These are phyloP conservation scores for Tragelaphus imberbis DNA, from an alignment of 2,113 vertebrate genomes.

Conservation along the genomic window DNA sequence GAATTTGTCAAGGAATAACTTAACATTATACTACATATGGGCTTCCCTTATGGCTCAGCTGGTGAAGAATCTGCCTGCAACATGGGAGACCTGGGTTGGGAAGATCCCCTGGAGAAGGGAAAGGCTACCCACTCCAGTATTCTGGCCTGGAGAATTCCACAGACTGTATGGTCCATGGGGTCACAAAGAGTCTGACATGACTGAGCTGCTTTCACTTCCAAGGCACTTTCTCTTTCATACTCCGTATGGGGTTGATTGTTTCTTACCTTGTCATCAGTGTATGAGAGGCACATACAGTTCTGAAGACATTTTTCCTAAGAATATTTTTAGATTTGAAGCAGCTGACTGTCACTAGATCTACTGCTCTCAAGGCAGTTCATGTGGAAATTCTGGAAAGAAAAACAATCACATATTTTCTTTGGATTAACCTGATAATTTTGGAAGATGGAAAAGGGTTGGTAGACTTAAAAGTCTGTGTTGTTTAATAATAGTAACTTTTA, in stretches of 20 bases:
- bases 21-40: accelerated
- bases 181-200: neutral
- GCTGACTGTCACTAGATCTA: neutral
- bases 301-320: neutral
- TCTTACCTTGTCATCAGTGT: neutral
- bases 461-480: neutral
- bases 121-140: neutral
- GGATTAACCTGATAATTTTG: neutral
- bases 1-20: neutral
- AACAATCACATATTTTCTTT: neutral
- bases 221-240: neutral
- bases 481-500: neutral
- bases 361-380: constrained; percentile 20
- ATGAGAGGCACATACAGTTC: neutral
- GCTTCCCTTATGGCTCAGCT: neutral
- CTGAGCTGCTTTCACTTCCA: neutral
- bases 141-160: neutral
- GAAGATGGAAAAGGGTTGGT: neutral
- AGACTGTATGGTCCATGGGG: neutral
- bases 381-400: constrained; percentile 38
- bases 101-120: neutral
- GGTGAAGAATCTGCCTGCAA: neutral
- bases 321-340: neutral
- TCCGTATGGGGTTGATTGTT: neutral
- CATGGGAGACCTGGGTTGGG: neutral